Conservation (phyloP, 2,888 invertebrate genomes). For the Diarsia mendica region DNA sequence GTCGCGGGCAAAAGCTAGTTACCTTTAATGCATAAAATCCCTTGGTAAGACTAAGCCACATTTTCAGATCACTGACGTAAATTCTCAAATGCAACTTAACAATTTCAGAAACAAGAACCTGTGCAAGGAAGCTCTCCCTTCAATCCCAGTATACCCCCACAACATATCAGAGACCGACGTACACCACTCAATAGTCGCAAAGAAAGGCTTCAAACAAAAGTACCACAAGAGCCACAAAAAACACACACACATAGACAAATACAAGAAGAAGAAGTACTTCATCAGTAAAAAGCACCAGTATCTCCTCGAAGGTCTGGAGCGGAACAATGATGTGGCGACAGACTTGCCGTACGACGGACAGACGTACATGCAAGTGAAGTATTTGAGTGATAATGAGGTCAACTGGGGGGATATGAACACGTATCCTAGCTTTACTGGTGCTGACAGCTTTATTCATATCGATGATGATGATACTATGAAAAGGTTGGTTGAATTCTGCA, state of each 20-base stretch:
- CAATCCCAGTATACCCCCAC: constrained; percentile 74
- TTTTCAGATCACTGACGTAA: no score
- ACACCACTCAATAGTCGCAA: constrained; percentile 83
- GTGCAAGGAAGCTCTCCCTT: constrained; percentile 79
- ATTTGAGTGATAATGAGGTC: constrained; percentile 81
- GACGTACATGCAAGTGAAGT: constrained; percentile 89
- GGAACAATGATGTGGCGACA: constrained; percentile 75
- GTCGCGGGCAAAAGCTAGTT: no score
- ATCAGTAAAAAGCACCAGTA: constrained; percentile 77
- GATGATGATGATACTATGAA: constrained; percentile 96
- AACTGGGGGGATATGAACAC: constrained; percentile 86
- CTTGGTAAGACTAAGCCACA: no score
- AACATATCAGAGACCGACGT: constrained; percentile 79
- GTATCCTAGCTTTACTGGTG: constrained; percentile 95
- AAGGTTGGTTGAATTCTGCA: constrained; percentile 87
- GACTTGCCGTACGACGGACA: constrained; percentile 79
- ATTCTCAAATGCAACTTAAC: background rate
- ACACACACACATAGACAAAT: constrained; percentile 76
- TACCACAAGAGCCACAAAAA: constrained; percentile 80
- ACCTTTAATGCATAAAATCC: no score
- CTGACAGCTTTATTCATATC: constrained; percentile 96
- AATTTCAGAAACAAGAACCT: constrained; percentile 75
- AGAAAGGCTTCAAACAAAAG: constrained; percentile 84
- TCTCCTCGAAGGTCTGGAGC: constrained; percentile 66
- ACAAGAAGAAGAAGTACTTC: constrained; percentile 80